These are phyloP conservation scores for Gobius niger DNA, from an alignment of 2,113 vertebrate genomes.

Conservation along the genomic window DNA sequence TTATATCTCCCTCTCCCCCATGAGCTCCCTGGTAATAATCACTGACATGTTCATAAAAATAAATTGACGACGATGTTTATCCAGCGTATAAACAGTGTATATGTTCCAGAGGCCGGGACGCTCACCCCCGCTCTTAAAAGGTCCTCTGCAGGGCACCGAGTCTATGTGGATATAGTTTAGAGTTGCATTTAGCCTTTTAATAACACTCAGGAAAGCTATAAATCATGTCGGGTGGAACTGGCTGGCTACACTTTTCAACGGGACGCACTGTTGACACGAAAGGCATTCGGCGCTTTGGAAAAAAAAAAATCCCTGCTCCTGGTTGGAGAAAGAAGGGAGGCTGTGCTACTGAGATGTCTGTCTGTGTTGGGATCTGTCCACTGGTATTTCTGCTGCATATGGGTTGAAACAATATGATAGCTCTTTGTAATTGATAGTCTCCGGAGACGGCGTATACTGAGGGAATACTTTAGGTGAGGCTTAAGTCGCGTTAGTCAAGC, in stretches of 20 bases:
- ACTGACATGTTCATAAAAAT: conserved; percentile 48
- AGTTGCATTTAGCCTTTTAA: conserved; percentile 70
- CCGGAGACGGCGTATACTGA: not conserved
- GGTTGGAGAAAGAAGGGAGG: conserved; percentile 42
- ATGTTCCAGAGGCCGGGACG: conserved; percentile 37
- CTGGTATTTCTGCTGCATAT: conserved; percentile 12
- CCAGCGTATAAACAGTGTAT: conserved; percentile 45
- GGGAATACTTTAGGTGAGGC: not conserved
- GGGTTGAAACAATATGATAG: not conserved
- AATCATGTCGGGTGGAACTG: conserved; percentile 68
- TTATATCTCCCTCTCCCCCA: not conserved
- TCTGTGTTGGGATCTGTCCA: conserved; percentile 30
- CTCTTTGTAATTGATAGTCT: not conserved
- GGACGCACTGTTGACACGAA: conserved; percentile 75
- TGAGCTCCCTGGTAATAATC: conserved; percentile 37
- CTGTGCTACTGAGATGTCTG: conserved; percentile 49
- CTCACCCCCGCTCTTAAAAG: conserved; percentile 52
- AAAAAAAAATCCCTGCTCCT: conserved; percentile 35
- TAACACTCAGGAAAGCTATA: conserved; percentile 70
- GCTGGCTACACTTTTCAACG: conserved; percentile 59
- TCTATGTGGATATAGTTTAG: conserved; percentile 56
- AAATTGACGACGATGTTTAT: conserved; percentile 50
- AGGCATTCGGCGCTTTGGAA: conserved; percentile 62
- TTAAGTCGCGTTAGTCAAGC: conserved; percentile 2
- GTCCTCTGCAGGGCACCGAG: conserved; percentile 41